Evolutionary conservation across 1,140 invertebrate species (phyloP), one percentile per base, ranked within the genome.

Genomic region (Platyura marginata): DNA sequence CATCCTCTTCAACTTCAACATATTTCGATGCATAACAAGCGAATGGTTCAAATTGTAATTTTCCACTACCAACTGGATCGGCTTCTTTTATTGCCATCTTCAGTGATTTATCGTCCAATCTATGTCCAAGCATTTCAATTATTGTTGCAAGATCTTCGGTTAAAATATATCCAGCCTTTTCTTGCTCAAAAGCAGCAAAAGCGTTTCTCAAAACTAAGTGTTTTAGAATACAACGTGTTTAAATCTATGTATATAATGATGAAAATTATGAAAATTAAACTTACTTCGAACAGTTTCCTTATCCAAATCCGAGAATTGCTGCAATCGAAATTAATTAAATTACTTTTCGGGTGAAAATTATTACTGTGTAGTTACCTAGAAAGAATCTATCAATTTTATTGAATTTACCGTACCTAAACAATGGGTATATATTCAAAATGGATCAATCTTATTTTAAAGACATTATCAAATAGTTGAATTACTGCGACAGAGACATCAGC

Each of bases 181-280:
- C 80, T 32, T 75, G 72, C 53, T 86, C 82, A 54, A 86, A 86
- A 33, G 81, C 80, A 49, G 79, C 74, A 59, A 86, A 86, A 13
- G 79, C 80, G 51, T 78, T 79, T 46, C 74, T 72, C 43, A 83
- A 63, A 63, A 82, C 80, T 82, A 54, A 20, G 52, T n/a, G 13
- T 8, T 29, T 6, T 6, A 29, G 13, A 6, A 6, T 6, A 29
- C 6, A 29, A 29, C 13, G 25, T 29, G 25, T 29, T 29, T 29
- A 29, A 29, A 8, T 13, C 6, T 8, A 8, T 6, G 5, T 6
- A 29, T 29, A 29, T 13, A 29, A 6, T 13, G 13, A 13, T 29
- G 6, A 20, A 10, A 45, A 45, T n/a, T n/a, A n/a, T n/a, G n/a
- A n/a, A n/a, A 37, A 45, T 44, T 4, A 40, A 22, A 38, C 21